A percentile compares a stretch with the other conserved stretches of the same genome.
Conservation (phyloP, 2,888 invertebrate genomes). For the Callinectes sapidus region DNA sequence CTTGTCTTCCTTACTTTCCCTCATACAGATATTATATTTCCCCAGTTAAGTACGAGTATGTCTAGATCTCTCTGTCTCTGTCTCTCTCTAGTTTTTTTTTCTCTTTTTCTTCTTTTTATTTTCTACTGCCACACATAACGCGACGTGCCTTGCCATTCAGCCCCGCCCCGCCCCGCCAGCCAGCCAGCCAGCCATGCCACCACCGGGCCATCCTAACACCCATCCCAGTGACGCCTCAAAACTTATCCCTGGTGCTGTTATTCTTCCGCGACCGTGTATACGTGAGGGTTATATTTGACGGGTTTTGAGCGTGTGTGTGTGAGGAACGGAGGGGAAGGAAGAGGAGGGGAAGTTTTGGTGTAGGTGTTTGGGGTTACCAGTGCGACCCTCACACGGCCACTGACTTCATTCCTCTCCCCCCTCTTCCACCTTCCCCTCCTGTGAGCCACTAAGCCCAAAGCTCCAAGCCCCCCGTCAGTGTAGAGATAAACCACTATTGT, state of each 20-base stretch:
- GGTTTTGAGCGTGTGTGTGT: background rate
- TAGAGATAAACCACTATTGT: background rate
- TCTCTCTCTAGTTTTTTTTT: background rate
- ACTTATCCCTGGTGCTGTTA: too few relatives aligned
- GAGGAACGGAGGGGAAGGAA: background rate
- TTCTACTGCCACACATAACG: background rate
- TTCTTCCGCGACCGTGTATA: background rate
- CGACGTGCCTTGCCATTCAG: background rate
- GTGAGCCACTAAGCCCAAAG: background rate
- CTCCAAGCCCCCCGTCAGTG: background rate
- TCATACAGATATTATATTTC: background rate
- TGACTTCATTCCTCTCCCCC: background rate
- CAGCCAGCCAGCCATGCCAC: too few relatives aligned
- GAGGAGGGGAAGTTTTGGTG: background rate
- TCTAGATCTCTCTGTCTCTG: background rate
- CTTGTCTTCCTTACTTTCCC: background rate
- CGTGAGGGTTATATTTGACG: background rate
- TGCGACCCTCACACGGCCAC: background rate
- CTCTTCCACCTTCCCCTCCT: too few relatives aligned
- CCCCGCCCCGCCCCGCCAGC: too few relatives aligned
- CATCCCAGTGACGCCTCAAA: too few relatives aligned
- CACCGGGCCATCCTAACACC: too few relatives aligned
- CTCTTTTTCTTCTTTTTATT: background rate
- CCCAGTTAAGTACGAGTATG: background rate
- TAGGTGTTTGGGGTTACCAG: background rate